Evolutionary conservation across 2,888 invertebrate species (phyloP).

Genomic region (Patella depressa): DNA sequence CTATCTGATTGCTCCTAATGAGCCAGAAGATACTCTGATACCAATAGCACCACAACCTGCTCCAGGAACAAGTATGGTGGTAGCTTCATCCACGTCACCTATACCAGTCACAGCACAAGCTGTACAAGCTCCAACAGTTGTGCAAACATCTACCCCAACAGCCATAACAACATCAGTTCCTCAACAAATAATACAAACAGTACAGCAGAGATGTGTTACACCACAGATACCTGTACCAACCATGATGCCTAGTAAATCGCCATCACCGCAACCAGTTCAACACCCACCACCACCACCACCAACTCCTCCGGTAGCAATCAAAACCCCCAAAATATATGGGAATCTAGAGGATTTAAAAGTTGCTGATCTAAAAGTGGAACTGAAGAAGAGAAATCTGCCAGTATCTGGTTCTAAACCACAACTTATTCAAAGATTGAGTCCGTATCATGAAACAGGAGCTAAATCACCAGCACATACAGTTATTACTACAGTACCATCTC

Average conservation of each 20-base stretch:
- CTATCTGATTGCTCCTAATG: slow-evolving; percentile 31
- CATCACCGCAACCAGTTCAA: slow-evolving; percentile 40
- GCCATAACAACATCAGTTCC: slow-evolving; percentile 24
- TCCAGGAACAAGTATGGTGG: slow-evolving; percentile 22
- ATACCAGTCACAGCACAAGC: slow-evolving; percentile 43
- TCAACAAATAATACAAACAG: slow-evolving; percentile 27
- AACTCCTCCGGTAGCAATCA: slow-evolving; percentile 19
- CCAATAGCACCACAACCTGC: slow-evolving; percentile 41
- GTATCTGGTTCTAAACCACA: slow-evolving; percentile 97
- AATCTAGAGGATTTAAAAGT: slow-evolving; percentile 96
- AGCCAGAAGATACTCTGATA: slow-evolving; percentile 33
- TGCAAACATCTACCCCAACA: slow-evolving; percentile 21
- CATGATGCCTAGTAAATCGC: slow-evolving; percentile 26
- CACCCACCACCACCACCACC: slow-evolving; percentile 36
- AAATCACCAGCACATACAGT: slow-evolving; percentile 20
- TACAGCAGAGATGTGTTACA: slow-evolving; percentile 20
- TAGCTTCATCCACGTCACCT: slow-evolving; percentile 43
- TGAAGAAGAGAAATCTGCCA: slow-evolving; percentile 92
- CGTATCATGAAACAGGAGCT: slow-evolving; percentile 67
- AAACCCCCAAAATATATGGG: slow-evolving; percentile 51
- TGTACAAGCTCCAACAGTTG: slow-evolving; percentile 14
- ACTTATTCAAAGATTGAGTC: slow-evolving; percentile 90
- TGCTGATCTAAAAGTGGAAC: slow-evolving; percentile 92
- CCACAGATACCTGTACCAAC: slow-evolving; percentile 52
- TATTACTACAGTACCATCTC: slow-evolving; percentile 12